Evolutionary conservation across 2,888 invertebrate species (phyloP), one percentile per base, ranked within the genome.

Genomic region (Epiblema foenella): DNA sequence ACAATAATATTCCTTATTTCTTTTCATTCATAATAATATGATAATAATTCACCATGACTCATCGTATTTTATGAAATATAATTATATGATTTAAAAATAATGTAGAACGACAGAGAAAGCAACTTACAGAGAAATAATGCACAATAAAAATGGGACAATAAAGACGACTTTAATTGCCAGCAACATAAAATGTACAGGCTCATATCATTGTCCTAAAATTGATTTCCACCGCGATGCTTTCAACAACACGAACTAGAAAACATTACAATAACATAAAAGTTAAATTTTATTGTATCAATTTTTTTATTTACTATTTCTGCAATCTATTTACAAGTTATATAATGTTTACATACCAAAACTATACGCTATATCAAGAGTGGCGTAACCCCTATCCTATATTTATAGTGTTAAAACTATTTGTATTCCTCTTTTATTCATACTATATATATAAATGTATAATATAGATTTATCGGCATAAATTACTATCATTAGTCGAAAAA

Each of bases 1-100:
- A 93, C 93, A 93, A 93, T 93, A 93, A 93, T 93, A 93, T 93
- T 93, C 92, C 92, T 93, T 93, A 93, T 93, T 93, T 93, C 89
- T 92, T 93, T 90, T 91, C 91, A 92, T 92, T 92, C 92, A 91
- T 93, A 91, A 91, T 92, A 92, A 93, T 93, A 89, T 93, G 87
- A 88, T 87, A 87, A 87, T 87, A 87, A 86, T 87, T 86, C 87
- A 86, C 87, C 87, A 83, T 88, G 93, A 93, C 93, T 93, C 91
- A 89, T 91, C 91, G 88, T 88, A 91, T 86, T 90, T 89, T 90
- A 91, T 89, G 89, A 89, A 75, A 91, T 91, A 91, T 92, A 92
- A 91, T 91, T 92, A 92, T 93, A 92, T 92, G 89, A 90, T 93
- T 92, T 89, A 89, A 90, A 93, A 91, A 93, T 92, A 91, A 91